These are phyloP conservation scores for Todiramphus saurophagus DNA, from an alignment of 2,113 vertebrate species.

Conservation along the genomic window DNA sequence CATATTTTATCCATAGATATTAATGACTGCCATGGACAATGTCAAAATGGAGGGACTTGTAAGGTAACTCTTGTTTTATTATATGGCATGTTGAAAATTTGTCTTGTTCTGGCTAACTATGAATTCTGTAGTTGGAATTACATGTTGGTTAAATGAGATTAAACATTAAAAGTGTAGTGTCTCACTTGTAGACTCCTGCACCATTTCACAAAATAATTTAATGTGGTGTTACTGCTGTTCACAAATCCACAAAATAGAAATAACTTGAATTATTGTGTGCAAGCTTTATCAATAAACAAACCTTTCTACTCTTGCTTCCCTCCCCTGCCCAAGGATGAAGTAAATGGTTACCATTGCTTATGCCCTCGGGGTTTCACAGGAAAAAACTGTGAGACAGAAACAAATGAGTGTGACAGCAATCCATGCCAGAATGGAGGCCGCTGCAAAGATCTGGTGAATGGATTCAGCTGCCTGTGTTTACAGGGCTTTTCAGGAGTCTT, in stretches of 20 bases:
- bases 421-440: conserved; percentile 85
- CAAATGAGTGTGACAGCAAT: conserved; percentile 80
- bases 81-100: not conserved
- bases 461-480: conserved; percentile 85
- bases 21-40: conserved; percentile 88
- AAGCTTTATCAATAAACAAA: not conserved
- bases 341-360: conserved; percentile 82
- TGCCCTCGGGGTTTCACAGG: conserved; percentile 86
- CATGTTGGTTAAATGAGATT: not conserved
- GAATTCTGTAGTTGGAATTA: not conserved
- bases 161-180: not conserved
- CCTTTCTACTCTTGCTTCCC: not conserved
- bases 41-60: conserved; percentile 90
- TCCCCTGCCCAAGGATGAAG: conserved; percentile 67
- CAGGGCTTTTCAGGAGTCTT: conserved; percentile 82
- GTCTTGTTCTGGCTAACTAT: not conserved
- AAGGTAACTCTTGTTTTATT: conserved; percentile 76
- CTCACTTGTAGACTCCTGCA: not conserved
- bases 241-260: not conserved
- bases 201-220: not conserved
- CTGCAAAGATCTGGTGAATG: conserved; percentile 79
- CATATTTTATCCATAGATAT: conserved; percentile 76
- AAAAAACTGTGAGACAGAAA: conserved; percentile 86
- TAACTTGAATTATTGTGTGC: not conserved
- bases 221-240: not conserved